A percentile compares a stretch with the other conserved stretches of the same genome.
Conservation (phyloP, 2,797 vertebrate species). For the Gambusia yucatana region DNA sequence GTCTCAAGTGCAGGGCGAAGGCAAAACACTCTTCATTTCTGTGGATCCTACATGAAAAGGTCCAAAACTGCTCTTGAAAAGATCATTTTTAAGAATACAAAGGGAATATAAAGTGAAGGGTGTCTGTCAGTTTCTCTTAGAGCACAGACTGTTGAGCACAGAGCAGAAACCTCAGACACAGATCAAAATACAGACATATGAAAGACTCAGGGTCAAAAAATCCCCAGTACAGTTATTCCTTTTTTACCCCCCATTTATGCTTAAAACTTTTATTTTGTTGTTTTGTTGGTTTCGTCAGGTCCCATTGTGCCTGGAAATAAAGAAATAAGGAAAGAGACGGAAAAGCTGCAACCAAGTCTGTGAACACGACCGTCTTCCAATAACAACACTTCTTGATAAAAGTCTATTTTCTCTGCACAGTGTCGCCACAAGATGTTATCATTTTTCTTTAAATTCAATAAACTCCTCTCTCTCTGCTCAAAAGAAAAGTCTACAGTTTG, state of each 20-base stretch:
- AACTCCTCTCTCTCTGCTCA: constrained; percentile 53
- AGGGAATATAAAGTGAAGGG: background rate
- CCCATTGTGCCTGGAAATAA: constrained; percentile 73
- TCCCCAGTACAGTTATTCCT: constrained; percentile 18
- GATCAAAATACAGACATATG: constrained; percentile 4
- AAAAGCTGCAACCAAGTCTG: constrained; percentile 62
- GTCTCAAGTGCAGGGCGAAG: constrained; percentile 15
- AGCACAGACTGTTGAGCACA: background rate
- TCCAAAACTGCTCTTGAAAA: constrained; percentile 9
- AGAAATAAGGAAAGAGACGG: constrained; percentile 68
- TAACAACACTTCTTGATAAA: constrained; percentile 80
- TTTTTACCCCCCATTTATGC: constrained; percentile 16
- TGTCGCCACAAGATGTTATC: constrained; percentile 74
- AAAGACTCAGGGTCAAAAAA: constrained; percentile 37
- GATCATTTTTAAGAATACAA: background rate
- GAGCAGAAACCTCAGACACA: constrained; percentile 8
- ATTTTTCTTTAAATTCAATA: constrained; percentile 76
- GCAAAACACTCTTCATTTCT: constrained; percentile 14
- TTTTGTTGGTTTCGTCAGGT: constrained; percentile 51
- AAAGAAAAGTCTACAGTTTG: constrained; percentile 62
- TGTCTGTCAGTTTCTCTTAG: constrained; percentile 13
- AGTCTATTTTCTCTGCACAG: constrained; percentile 75
- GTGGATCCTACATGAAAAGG: constrained; percentile 5
- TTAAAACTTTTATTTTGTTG: constrained; percentile 47
- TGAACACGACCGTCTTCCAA: constrained; percentile 63